Base-by-base conservation (phyloP, 2,888 invertebrate species). In the Plebejus anna region DNA sequence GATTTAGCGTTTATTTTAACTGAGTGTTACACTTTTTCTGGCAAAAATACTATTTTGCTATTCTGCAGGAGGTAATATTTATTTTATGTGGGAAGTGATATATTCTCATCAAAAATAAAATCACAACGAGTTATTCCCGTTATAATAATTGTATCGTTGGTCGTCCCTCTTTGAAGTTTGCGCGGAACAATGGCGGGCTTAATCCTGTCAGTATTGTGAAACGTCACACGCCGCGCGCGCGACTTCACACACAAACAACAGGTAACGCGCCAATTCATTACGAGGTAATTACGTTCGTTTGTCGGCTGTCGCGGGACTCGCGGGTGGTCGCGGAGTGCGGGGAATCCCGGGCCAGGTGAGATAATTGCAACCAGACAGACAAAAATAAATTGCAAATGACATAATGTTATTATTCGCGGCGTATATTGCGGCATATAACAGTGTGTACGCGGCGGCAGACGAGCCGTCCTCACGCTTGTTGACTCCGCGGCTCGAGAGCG, bases 211-310 rank as follows among this genome's bases (percentile, higher is more conserved):
- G 42, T 71, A 22, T 71, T 42, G 38, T 71, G 22, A 71, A n/a
- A 71, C 22, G n/a, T 3, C 2, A 2, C 9, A 42, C 42, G 71
- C 38, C 2, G 2, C 22, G 22, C 42, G 71, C 38, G 42, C n/a
- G 38, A 71, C 22, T 22, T 42, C 22, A 73, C 22, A 47, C 22
- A 73, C 73, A 73, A 73, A 73, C 73, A 73, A 32, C 73, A 73
- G 73, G 73, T 73, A 73, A 73, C 55, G 47, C 51, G n/a, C n/a
- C 73, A 22, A 55, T 73, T 73, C n/a, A 73, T 73, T 32, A 73
- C 16, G 51, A 73, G 6, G 73, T 73, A 51, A 73, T 73, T 55
- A 73, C 55, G 51, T 55, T 28, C 73, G 73, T 72, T 47, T 22
- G 72, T 72, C 28, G 72, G 22, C 47, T 66, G 66, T 66, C 32